Conservation (phyloP, 1,140 invertebrate species). For the Lethrus apterus region DNA sequence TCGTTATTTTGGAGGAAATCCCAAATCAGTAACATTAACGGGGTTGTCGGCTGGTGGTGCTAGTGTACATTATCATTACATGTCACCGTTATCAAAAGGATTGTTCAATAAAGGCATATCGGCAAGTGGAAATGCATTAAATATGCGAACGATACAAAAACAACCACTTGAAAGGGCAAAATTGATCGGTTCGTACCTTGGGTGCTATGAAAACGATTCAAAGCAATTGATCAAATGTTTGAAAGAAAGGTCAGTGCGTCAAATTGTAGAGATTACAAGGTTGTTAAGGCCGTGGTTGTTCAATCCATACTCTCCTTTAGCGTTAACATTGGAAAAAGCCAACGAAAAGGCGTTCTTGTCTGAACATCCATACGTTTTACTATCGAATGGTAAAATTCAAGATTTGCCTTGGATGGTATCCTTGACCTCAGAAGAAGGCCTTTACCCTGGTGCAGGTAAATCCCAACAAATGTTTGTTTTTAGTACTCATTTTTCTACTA, state of each 20-base stretch:
- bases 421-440: constrained; percentile 31
- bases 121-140: constrained; percentile 64
- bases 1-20: constrained; percentile 49
- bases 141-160: constrained; percentile 60
- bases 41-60: constrained; percentile 44
- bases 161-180: constrained; percentile 58
- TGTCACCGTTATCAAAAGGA: constrained; percentile 44
- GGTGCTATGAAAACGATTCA: constrained; percentile 53
- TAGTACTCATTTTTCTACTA: not conserved
- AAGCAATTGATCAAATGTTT: constrained; percentile 50
- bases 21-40: constrained; percentile 44
- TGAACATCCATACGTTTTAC: constrained; percentile 41
- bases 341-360: constrained; percentile 45
- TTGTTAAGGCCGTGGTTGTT: constrained; percentile 39
- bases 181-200: constrained; percentile 54
- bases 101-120: constrained; percentile 62
- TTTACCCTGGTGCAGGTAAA: constrained; percentile 35
- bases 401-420: constrained; percentile 35
- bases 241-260: constrained; percentile 11
- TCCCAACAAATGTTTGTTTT: too few relatives aligned
- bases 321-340: constrained; percentile 21
- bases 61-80: constrained; percentile 45
- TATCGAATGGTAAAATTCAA: constrained; percentile 39
- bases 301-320: constrained; percentile 33
- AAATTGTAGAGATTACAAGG: constrained; percentile 8